Conservation (phyloP, 2,113 vertebrate species). For the Aptenodytes forsteri region DNA sequence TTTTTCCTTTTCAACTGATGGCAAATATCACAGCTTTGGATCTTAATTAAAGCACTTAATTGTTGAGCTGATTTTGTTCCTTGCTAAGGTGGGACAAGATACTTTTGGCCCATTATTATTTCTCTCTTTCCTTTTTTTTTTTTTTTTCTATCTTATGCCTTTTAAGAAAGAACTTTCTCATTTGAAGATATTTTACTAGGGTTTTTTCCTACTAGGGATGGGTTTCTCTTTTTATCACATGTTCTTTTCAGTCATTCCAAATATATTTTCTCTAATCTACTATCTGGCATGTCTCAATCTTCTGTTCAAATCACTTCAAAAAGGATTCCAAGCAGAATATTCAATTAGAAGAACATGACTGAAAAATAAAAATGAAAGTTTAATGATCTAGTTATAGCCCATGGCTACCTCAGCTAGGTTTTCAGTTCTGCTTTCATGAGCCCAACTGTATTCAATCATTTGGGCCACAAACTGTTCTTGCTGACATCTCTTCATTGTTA, state of each 20-base stretch:
- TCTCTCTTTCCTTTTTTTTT: neutral
- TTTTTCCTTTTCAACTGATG: neutral
- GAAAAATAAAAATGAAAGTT: constrained; percentile 7
- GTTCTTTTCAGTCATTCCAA: neutral
- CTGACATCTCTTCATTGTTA: neutral
- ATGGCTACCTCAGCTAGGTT: neutral
- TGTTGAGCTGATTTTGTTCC: neutral
- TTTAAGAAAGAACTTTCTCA: neutral
- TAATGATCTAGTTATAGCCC: neutral
- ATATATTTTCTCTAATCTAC: neutral
- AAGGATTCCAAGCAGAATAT: neutral
- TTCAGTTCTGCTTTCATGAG: neutral
- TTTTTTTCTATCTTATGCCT: neutral
- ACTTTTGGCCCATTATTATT: neutral
- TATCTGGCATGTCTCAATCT: neutral
- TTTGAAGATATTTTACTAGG: neutral
- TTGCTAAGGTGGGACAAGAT: neutral
- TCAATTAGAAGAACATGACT: neutral
- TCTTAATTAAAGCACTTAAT: constrained; percentile 16
- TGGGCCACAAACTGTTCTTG: neutral
- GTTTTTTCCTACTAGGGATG: neutral
- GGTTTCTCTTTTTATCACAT: neutral
- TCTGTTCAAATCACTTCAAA: neutral
- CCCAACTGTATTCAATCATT: neutral
- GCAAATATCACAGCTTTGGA: neutral